A percentile compares a stretch with the other conserved stretches of the same genome.
phyloP scores from a whole-genome alignment of 2,888 invertebrate genomes.

The Schrankia costaestrigalis region DNA sequence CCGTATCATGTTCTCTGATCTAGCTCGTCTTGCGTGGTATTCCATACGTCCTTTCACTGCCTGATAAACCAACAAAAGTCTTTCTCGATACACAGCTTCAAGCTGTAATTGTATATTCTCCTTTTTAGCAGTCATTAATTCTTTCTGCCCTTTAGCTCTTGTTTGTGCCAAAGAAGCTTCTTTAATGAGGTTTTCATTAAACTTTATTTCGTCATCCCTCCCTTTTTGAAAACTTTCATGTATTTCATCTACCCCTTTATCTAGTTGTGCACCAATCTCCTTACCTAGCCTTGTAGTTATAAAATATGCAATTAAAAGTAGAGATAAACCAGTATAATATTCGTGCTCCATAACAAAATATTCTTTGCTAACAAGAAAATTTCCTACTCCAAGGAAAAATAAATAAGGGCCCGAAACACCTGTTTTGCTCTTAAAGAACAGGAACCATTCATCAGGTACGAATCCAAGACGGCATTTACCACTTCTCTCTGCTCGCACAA shows the following conservation, averaged over 20 bases:
- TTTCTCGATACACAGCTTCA: slow-evolving; percentile 92
- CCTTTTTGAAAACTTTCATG: slow-evolving; percentile 74
- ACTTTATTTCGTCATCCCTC: slow-evolving; percentile 73
- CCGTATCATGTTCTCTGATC: slow-evolving; percentile 87
- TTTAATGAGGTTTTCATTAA: slow-evolving; percentile 76
- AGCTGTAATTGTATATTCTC: slow-evolving; percentile 96
- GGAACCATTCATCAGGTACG: slow-evolving; percentile 82
- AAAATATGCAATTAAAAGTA: slow-evolving; percentile 81
- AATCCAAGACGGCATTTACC: slow-evolving; percentile 81
- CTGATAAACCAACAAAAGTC: slow-evolving; percentile 74
- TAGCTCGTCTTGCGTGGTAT: slow-evolving; percentile 91
- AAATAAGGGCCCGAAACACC: slow-evolving; percentile 93
- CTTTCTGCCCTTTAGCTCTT: slow-evolving; percentile 87
- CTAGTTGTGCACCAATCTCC: slow-evolving; percentile 78
- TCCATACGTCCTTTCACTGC: slow-evolving; percentile 89
- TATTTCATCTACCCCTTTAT: slow-evolving; percentile 84
- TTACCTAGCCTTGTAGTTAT: slow-evolving; percentile 86
- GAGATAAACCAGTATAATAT: slow-evolving; percentile 88
- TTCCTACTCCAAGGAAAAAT: slow-evolving; percentile 87
- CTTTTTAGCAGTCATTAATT: slow-evolving; percentile 90
- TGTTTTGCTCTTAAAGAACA: slow-evolving; percentile 94
- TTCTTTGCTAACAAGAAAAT: slow-evolving; percentile 95
- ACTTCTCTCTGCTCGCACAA: slow-evolving; percentile 41
- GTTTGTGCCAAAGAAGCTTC: slow-evolving; percentile 85
- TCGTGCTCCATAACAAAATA: slow-evolving; percentile 96